Percentiles rank a stretch among this genome's conserved stretches.
Evolutionary conservation across 2,113 vertebrate species (phyloP).

Genomic region (human (Homo sapiens)): DNA sequence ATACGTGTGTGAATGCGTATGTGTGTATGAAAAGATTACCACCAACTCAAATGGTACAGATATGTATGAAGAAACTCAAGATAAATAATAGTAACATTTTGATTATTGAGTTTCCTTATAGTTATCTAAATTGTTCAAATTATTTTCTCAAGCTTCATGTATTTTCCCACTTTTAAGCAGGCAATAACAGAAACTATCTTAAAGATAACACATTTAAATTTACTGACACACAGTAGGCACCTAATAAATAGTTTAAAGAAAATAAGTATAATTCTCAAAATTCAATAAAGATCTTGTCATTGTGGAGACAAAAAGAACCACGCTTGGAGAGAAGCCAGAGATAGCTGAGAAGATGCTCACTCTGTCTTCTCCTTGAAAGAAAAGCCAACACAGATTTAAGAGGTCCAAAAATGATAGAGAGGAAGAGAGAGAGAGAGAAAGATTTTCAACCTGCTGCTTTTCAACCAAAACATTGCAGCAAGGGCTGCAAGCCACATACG

Average conservation of each 20-base stretch:
- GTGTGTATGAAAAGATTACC: background rate
- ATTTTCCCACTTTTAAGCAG: background rate
- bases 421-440: background rate
- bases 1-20: background rate
- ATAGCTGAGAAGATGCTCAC: background rate
- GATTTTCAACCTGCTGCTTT: background rate
- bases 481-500: accelerated
- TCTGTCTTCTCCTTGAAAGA: background rate
- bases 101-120: background rate
- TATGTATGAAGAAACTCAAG: background rate
- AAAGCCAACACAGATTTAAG: background rate
- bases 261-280: background rate
- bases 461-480: background rate
- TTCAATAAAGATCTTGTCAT: background rate
- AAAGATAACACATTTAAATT: background rate
- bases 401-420: background rate
- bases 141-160: background rate
- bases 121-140: conserved; percentile 9
- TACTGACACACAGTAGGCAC: background rate
- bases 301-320: background rate
- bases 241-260: background rate
- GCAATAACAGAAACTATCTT: background rate
- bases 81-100: conserved; percentile 10
- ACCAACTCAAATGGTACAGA: background rate
- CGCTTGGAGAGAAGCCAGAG: background rate